Percentiles rank a stretch among this genome's conserved stretches.
phyloP scores from a whole-genome alignment of 2,797 vertebrate genomes.

The Natrix natrix region DNA sequence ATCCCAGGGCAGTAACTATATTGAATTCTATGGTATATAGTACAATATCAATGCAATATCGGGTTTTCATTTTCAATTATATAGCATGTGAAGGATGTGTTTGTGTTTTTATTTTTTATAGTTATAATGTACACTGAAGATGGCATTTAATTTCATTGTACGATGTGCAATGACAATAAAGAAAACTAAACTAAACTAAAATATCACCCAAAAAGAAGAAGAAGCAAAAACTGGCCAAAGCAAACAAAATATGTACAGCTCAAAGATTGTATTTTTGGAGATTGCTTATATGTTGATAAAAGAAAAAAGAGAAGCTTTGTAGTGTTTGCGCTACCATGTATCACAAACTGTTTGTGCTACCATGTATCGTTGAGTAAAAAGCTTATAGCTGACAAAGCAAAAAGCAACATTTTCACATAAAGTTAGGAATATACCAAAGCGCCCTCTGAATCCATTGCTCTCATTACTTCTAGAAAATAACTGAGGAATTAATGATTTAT shows the following conservation, averaged over 20 bases:
- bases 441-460: background rate
- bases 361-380: background rate
- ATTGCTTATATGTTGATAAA: background rate
- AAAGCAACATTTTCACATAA: background rate
- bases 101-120: too few relatives aligned
- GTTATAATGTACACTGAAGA: too few relatives aligned
- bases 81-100: too few relatives aligned
- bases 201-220: background rate
- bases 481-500: background rate
- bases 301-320: conserved; percentile 1
- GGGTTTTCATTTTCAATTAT: too few relatives aligned
- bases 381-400: background rate
- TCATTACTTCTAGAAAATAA: background rate
- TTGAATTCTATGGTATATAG: too few relatives aligned
- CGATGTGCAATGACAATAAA: too few relatives aligned
- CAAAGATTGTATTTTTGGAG: background rate
- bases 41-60: too few relatives aligned
- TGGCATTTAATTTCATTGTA: too few relatives aligned
- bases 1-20: too few relatives aligned
- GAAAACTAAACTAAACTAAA: too few relatives aligned
- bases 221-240: background rate
- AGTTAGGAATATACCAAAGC: background rate
- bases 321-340: background rate
- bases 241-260: background rate
- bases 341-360: background rate